Evolutionary conservation across 1,140 invertebrate genomes (phyloP).

Genomic region (Sitodiplosis mosellana): DNA sequence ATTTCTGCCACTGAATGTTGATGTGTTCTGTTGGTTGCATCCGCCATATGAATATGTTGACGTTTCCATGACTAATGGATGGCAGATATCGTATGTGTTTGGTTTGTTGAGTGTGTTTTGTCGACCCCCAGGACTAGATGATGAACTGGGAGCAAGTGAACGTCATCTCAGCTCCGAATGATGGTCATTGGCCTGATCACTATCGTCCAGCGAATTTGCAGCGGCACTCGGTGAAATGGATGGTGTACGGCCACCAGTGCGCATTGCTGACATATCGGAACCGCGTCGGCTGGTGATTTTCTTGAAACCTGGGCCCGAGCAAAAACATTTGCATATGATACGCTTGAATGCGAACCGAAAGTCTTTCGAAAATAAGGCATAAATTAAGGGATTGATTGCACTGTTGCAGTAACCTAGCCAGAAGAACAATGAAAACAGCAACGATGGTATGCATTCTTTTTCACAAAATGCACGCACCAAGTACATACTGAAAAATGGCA

Average conservation of each 20-base stretch:
- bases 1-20: conserved; percentile 17
- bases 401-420: conserved; percentile 96
- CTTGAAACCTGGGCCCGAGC: conserved; percentile 26
- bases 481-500: conserved; percentile 91
- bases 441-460: conserved; percentile 53
- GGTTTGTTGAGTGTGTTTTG: conserved; percentile 18
- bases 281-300: conserved; percentile 31
- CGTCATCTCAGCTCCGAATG: conserved; percentile 35
- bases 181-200: conserved; percentile 28
- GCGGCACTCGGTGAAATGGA: conserved; percentile 27
- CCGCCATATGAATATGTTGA: conserved; percentile 11
- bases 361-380: conserved; percentile 81
- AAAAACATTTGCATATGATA: conserved; percentile 72
- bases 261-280: conserved; percentile 43
- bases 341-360: conserved; percentile 82
- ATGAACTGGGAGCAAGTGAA: conserved; percentile 20
- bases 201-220: conserved; percentile 29
- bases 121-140: conserved; percentile 20
- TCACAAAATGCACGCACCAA: conserved; percentile 65
- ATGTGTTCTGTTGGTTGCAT: conserved; percentile 1
- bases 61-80: conserved; percentile 23
- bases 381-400: conserved; percentile 83
- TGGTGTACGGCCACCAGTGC: conserved; percentile 28
- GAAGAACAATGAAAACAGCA: conserved; percentile 79
- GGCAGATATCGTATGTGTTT: conserved; percentile 22